Conservation (phyloP, 2,797 vertebrate genomes). For the Acanthurus tractus region DNA sequence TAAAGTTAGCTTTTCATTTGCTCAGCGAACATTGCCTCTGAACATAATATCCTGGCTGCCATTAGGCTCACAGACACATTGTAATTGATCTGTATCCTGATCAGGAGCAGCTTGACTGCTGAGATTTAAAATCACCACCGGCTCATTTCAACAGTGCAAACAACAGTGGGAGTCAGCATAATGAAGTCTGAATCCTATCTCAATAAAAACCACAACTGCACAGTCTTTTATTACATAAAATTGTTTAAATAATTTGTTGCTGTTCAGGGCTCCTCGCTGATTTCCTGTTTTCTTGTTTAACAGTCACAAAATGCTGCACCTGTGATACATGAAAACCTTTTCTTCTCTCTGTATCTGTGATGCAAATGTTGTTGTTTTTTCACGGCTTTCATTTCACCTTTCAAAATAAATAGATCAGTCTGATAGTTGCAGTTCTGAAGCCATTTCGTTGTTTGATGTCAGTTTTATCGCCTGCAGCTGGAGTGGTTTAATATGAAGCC, state of each 20-base stretch:
- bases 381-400: background rate
- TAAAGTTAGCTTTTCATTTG: background rate
- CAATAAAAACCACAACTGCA: background rate
- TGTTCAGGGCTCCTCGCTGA: background rate
- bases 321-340: background rate
- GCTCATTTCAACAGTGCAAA: conserved; percentile 5
- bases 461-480: conserved; percentile 3
- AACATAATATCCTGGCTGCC: background rate
- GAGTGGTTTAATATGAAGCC: background rate
- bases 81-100: background rate
- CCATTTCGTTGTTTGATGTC: conserved; percentile 1
- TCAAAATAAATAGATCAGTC: conserved; percentile 18
- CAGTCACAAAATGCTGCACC: background rate
- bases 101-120: conserved; percentile 3
- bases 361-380: background rate
- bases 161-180: background rate
- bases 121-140: conserved; percentile 9
- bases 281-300: conserved; percentile 1
- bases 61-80: background rate
- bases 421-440: background rate
- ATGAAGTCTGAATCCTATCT: background rate
- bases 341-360: background rate
- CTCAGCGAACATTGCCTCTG: background rate
- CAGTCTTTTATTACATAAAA: background rate
- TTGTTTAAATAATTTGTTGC: conserved; percentile 7